Evolutionary conservation across 2,888 invertebrate species (phyloP).

Genomic region (Eretmocerus hayati): DNA sequence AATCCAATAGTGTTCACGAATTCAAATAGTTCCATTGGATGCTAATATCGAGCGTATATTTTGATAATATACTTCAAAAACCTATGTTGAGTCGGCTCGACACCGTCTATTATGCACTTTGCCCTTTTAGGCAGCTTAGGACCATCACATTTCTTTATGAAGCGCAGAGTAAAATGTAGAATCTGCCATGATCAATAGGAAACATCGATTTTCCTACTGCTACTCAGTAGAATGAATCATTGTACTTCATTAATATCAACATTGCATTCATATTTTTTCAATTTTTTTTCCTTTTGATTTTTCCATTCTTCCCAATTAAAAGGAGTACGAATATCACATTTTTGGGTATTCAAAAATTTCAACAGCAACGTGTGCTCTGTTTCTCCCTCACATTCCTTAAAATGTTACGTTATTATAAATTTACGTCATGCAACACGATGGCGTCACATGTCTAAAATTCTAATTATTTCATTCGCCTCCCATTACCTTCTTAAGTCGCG

Average conservation of each 20-base stretch:
- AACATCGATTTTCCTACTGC: slow-evolving; percentile 7
- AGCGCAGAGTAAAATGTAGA: slow-evolving; percentile 10
- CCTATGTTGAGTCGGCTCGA: slow-evolving; percentile 23
- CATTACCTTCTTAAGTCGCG: background rate
- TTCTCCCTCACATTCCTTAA: too few relatives aligned
- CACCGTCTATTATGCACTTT: slow-evolving; percentile 38
- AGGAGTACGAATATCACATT: slow-evolving; percentile 22
- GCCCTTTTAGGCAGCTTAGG: slow-evolving; percentile 35
- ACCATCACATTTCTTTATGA: slow-evolving; percentile 35
- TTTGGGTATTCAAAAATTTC: slow-evolving; percentile 9
- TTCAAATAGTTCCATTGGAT: slow-evolving; percentile 32
- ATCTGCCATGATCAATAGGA: slow-evolving; percentile 10
- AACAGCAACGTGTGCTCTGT: background rate
- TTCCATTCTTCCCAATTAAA: slow-evolving; percentile 15
- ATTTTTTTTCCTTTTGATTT: slow-evolving; percentile 12
- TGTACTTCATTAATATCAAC: slow-evolving; percentile 18
- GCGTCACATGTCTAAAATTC: too few relatives aligned
- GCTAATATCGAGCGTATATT: slow-evolving; percentile 27
- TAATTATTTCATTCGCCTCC: too few relatives aligned
- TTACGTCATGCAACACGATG: too few relatives aligned
- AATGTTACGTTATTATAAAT: too few relatives aligned
- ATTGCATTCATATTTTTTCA: slow-evolving; percentile 7
- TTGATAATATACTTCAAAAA: slow-evolving; percentile 31
- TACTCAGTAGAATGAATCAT: slow-evolving; percentile 8
- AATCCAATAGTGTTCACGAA: slow-evolving; percentile 5